Conservation (phyloP, 1,140 invertebrate genomes). For the Gryllus bimaculatus region DNA sequence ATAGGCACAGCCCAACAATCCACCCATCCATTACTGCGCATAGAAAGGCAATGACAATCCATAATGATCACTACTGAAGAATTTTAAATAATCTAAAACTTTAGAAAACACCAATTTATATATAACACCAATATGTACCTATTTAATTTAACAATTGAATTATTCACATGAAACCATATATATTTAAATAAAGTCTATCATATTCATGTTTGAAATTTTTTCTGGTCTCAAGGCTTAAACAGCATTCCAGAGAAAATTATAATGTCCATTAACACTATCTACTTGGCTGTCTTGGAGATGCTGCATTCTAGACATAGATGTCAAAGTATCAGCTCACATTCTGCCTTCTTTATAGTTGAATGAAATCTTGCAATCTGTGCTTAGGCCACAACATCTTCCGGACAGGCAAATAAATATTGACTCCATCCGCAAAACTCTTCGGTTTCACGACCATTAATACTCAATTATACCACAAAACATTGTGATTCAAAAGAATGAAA, state of each 20-base stretch:
- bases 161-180: neutral
- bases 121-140: neutral
- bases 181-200: neutral
- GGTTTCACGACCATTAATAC: no score
- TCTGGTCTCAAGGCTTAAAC: neutral
- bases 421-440: no score
- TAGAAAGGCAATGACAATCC: neutral
- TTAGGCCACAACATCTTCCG: no score
- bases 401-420: no score
- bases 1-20: constrained; percentile 94
- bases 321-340: no score
- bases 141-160: neutral
- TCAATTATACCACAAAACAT: neutral
- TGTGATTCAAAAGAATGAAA: neutral
- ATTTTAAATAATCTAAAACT: neutral
- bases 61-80: neutral
- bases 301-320: no score
- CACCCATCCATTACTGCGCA: constrained; percentile 63
- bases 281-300: no score
- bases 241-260: neutral
- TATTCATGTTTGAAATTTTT: no score
- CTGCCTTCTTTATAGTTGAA: no score
- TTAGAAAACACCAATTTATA: constrained; percentile 3
- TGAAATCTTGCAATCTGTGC: no score
- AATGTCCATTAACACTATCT: no score